Percentiles rank a stretch among this genome's conserved stretches.
Evolutionary conservation across 2,113 vertebrate genomes (phyloP).

Genomic region (Pterocles burchelli): DNA sequence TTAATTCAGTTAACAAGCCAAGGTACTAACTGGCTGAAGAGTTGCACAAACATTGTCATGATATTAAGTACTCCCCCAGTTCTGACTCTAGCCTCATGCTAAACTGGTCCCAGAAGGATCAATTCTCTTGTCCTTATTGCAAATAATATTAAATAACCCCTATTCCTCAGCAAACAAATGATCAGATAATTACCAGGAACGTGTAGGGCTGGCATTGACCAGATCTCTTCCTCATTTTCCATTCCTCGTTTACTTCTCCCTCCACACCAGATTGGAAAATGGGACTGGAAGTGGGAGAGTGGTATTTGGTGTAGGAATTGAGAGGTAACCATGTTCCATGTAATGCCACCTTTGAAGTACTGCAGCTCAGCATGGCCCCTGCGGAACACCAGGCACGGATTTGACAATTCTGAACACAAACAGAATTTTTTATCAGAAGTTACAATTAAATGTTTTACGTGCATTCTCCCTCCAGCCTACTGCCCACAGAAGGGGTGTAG

Average conservation of each 20-base stretch:
- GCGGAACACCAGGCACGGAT: neutral
- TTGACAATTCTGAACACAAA: neutral
- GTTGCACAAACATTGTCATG: neutral
- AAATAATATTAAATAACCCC: neutral
- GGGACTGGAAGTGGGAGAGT: neutral
- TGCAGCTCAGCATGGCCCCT: neutral
- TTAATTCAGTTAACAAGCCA: constrained; percentile 3
- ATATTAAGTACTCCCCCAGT: neutral
- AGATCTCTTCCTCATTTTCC: neutral
- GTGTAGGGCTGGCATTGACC: neutral
- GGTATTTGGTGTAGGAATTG: neutral
- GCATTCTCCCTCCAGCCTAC: neutral
- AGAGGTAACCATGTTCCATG: rapidly evolving
- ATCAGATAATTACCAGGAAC: neutral
- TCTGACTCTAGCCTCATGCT: neutral
- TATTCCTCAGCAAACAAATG: neutral
- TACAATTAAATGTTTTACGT: neutral
- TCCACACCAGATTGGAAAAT: neutral
- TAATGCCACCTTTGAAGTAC: neutral
- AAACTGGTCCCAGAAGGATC: neutral
- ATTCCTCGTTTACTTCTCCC: neutral
- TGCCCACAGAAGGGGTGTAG: neutral
- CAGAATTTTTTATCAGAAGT: neutral
- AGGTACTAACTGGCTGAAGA: neutral
- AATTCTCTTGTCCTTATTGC: neutral